These are phyloP conservation scores for Falco concolor DNA, from an alignment of 2,797 vertebrate genomes.

Conservation along the genomic window DNA sequence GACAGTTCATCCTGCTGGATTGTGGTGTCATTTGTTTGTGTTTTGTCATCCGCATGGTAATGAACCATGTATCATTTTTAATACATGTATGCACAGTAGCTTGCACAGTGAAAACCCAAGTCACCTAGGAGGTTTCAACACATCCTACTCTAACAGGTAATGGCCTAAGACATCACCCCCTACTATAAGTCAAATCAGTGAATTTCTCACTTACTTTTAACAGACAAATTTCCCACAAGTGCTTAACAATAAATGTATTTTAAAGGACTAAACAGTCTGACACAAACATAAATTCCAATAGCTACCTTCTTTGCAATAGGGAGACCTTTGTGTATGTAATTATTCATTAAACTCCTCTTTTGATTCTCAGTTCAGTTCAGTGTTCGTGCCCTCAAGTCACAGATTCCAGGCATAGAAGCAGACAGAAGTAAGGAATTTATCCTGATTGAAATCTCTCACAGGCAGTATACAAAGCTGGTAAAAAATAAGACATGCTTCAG, in stretches of 20 bases:
- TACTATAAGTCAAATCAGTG: background rate
- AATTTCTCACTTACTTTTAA: background rate
- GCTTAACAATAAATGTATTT: background rate
- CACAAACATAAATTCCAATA: background rate
- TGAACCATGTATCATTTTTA: background rate
- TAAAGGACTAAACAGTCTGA: background rate
- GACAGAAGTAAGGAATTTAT: background rate
- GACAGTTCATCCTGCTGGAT: background rate
- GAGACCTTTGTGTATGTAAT: background rate
- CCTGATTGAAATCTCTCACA: background rate
- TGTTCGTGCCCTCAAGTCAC: background rate
- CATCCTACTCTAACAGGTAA: background rate
- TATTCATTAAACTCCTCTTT: background rate
- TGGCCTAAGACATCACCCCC: background rate
- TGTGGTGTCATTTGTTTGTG: background rate
- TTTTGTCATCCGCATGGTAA: background rate
- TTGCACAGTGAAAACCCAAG: background rate
- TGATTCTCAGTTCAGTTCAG: background rate
- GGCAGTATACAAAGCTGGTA: background rate
- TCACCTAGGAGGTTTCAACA: background rate
- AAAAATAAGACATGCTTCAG: background rate
- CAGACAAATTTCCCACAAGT: background rate
- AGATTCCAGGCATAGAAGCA: background rate
- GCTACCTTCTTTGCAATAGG: background rate
- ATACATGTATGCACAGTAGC: background rate